A percentile compares a stretch with the other conserved stretches of the same genome.
Conservation (phyloP, 2,888 invertebrate species). For the Melangyna quadrimaculata region DNA sequence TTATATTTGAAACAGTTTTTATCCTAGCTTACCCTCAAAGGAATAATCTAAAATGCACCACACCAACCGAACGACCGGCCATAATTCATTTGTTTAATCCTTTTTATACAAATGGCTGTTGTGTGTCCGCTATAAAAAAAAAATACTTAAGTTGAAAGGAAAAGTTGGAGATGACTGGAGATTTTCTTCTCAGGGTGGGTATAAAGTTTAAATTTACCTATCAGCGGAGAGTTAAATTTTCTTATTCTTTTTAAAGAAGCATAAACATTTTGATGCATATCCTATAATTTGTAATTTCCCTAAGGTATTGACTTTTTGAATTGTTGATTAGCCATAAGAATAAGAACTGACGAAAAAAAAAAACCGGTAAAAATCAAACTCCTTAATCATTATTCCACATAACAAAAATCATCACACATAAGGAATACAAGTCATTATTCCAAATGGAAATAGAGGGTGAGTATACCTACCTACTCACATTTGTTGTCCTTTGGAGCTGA, state of each 20-base stretch:
- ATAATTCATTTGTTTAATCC: constrained; percentile 66
- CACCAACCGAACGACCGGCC: constrained; percentile 22
- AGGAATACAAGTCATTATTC: constrained; percentile 59
- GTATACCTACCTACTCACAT: background rate
- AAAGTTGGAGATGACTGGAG: background rate
- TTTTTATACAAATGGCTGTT: constrained; percentile 29
- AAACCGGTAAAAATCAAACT: constrained; percentile 13
- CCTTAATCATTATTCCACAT: constrained; percentile 45
- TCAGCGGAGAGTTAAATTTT: background rate
- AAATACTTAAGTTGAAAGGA: background rate
- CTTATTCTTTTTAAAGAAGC: background rate
- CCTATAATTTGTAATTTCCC: background rate
- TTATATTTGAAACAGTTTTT: background rate
- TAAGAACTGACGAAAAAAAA: background rate
- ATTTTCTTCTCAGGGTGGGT: background rate
- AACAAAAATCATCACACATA: constrained; percentile 41
- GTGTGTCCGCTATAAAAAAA: background rate
- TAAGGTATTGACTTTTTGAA: constrained; percentile 2
- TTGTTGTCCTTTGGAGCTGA: background rate
- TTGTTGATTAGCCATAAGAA: background rate
- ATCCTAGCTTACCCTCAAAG: constrained; percentile 24
- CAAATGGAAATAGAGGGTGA: background rate
- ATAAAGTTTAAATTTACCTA: background rate
- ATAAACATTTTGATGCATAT: constrained; percentile 1
- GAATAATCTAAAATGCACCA: constrained; percentile 57